Evolutionary conservation across 2,113 vertebrate genomes (phyloP), one percentile per base, ranked within the genome.

Genomic region (Oryzias melastigma): DNA sequence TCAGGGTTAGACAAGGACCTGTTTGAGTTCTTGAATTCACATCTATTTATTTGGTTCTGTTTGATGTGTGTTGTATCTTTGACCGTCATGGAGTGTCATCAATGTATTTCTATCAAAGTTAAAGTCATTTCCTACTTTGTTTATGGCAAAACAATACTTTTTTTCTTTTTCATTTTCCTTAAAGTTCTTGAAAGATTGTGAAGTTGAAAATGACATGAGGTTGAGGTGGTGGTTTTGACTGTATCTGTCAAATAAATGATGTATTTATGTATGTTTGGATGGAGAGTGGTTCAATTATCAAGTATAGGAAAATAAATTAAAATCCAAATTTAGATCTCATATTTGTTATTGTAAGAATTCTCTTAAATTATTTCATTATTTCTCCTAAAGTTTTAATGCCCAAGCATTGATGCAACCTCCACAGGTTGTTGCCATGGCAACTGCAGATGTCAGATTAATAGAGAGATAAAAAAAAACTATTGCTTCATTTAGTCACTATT

Each of bases 1-100:
- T 90, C 88, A 90, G 85, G 87, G 82, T 79, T 83, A 81, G 72
- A 80, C 47, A 46, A 73, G 69, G 74, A 83, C 68, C 68, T 75
- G 58, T 61, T 56, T 69, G 52, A 67, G 58, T 63, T 63, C 61
- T 52, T 63, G 47, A 77, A 22, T 74, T 63, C 17, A 52, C n/a
- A 74, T 72, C 49, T 43, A 65, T 74, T 78, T 55, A 65, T 85
- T 78, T 78, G 20, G 52, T 47, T 58, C 49, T 68, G 15, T 40
- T 40, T 60, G 15, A 24, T n/a, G 27, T 57, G 18, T 40, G 27
- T 54, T 52, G 29, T 73, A 53, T 53, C 14, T 54, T 47, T 44
- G 52, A 64, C 46, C 57, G 29, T 57, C 17, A 14, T 44, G 25
- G 27, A 45, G 54, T 58, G 5, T 50, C 55, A 63, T 25, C 18